Evolutionary conservation across 2,888 invertebrate species (phyloP).

Genomic region (Melinaea menophilus): DNA sequence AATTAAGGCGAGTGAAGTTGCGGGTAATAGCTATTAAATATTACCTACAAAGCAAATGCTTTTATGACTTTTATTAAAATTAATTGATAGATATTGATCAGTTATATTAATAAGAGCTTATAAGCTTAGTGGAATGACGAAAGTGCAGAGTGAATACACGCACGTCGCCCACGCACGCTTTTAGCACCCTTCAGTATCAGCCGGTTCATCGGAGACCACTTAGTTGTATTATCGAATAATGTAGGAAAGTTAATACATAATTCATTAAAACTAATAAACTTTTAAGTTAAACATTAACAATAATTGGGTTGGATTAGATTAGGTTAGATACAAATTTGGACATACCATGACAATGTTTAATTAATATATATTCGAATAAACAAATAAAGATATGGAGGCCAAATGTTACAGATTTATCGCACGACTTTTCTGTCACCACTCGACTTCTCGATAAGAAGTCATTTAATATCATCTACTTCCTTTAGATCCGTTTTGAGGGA

Average conservation of each 20-base stretch:
- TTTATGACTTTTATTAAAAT: background rate
- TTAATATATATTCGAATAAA: slow-evolving; percentile 19
- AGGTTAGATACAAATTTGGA: slow-evolving; percentile 9
- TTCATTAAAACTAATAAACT: background rate
- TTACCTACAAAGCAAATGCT: too few species aligned
- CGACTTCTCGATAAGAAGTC: slow-evolving; percentile 48
- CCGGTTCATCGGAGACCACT: slow-evolving; percentile 19
- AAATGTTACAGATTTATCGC: slow-evolving; percentile 47
- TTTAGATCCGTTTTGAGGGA: slow-evolving; percentile 45
- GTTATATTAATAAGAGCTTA: slow-evolving; percentile 29
- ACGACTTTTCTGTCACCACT: slow-evolving; percentile 51
- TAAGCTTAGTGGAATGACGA: slow-evolving; percentile 53
- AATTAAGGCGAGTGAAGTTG: too few species aligned
- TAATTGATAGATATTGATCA: background rate
- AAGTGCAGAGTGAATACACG: slow-evolving; percentile 67
- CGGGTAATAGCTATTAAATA: too few species aligned
- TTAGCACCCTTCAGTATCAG: slow-evolving; percentile 49
- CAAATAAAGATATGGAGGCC: slow-evolving; percentile 40
- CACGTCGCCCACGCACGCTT: slow-evolving; percentile 61
- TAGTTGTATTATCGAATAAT: background rate
- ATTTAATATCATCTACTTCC: slow-evolving; percentile 47
- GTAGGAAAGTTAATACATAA: background rate
- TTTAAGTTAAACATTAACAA: background rate
- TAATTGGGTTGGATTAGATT: background rate
- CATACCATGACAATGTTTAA: slow-evolving; percentile 12